Percentiles rank a stretch among this genome's conserved stretches.
Evolutionary conservation across 2,113 vertebrate genomes (phyloP).

Genomic region (Pomatostomus ruficeps): DNA sequence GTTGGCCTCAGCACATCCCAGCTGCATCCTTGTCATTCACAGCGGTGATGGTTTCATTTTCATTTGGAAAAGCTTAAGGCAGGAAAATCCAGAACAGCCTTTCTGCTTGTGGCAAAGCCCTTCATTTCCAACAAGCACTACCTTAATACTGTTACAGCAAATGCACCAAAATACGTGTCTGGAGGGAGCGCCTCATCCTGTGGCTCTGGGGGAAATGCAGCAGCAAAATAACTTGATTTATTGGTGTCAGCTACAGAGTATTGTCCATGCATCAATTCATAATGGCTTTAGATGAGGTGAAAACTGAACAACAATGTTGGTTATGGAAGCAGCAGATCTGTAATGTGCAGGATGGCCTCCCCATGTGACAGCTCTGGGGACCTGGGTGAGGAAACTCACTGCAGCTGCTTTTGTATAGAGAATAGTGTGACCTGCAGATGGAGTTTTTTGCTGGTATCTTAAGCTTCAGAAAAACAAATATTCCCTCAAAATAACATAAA

Average conservation of each 20-base stretch:
- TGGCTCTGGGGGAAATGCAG: background rate
- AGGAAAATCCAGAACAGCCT: background rate
- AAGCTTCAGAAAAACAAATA: slow-evolving; percentile 74
- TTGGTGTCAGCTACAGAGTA: background rate
- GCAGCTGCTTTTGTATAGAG: slow-evolving; percentile 56
- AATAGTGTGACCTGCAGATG: slow-evolving; percentile 64
- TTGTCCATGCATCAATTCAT: background rate
- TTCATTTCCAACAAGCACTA: background rate
- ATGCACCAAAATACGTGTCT: fast-evolving
- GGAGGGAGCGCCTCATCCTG: background rate
- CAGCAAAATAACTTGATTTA: slow-evolving; percentile 9
- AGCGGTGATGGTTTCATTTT: background rate
- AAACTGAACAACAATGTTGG: background rate
- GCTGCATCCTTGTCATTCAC: background rate
- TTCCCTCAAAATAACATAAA: slow-evolving; percentile 73
- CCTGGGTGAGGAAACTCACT: slow-evolving; percentile 28
- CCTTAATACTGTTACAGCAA: background rate
- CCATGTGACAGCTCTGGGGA: slow-evolving; percentile 36
- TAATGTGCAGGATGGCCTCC: slow-evolving; percentile 19
- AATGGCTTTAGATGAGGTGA: background rate
- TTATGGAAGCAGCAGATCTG: background rate
- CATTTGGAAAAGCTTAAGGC: background rate
- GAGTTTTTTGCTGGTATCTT: slow-evolving; percentile 61
- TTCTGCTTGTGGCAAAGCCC: background rate
- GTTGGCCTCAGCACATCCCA: background rate